Percentiles rank a stretch among this genome's conserved stretches.
Conservation (phyloP, 2,797 vertebrate genomes). For the Arnoldichthys spilopterus region DNA sequence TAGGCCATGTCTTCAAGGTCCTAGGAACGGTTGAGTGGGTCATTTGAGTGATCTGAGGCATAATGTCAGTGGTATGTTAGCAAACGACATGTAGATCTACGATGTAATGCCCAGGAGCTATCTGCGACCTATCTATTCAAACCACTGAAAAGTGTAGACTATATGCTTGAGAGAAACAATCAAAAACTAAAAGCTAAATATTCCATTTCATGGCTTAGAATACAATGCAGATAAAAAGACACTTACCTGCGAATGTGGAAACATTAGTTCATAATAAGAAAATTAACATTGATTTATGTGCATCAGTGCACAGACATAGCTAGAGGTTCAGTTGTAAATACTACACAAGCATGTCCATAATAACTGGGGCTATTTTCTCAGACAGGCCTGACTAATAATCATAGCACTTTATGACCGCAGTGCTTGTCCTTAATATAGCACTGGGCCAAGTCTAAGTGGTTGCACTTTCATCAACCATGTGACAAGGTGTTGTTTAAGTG, state of each 20-base stretch:
- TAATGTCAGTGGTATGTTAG: constrained; percentile 3
- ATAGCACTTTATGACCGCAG: constrained; percentile 12
- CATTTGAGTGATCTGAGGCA: background rate
- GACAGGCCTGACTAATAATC: constrained; percentile 23
- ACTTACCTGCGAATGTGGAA: background rate
- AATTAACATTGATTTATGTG: constrained; percentile 19
- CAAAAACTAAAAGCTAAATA: background rate
- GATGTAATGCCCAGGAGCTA: background rate
- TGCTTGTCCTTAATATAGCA: constrained; percentile 12
- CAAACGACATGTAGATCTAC: background rate
- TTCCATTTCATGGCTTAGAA: background rate
- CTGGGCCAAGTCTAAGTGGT: constrained; percentile 19
- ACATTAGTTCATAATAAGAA: constrained; percentile 18
- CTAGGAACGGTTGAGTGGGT: background rate
- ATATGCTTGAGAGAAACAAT: constrained; percentile 3
- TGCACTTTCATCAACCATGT: constrained; percentile 23
- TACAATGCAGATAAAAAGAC: background rate
- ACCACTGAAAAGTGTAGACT: constrained; percentile 1
- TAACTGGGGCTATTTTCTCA: constrained; percentile 27
- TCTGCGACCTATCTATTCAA: constrained; percentile 6
- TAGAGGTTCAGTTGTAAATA: constrained; percentile 8
- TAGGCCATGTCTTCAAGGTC: background rate
- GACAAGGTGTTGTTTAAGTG: constrained; percentile 29
- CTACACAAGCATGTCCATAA: constrained; percentile 18
- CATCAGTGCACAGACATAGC: constrained; percentile 4